Base-by-base conservation (phyloP, 2,888 invertebrate species). In the Caenorhabditis auriculariae region DNA sequence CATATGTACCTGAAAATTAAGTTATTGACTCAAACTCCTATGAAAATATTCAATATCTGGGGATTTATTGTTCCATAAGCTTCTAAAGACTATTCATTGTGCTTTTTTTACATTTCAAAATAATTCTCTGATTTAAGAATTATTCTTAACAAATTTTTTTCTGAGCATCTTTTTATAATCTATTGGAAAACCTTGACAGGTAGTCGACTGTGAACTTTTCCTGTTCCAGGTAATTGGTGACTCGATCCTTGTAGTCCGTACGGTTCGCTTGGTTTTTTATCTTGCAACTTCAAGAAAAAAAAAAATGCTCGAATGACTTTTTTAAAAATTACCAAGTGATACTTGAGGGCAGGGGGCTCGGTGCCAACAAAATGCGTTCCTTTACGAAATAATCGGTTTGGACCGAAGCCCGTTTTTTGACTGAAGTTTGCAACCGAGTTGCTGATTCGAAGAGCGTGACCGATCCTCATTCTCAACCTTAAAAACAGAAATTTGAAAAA, bases 211-310 rank as follows among this genome's bases (percentile, higher is more conserved):
- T 71, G 66, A 6, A 68, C 63, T 58, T 78, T 78, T 54, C 81
- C 81, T 6, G 56, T 74, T 21, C 69, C 69, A 3, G 75, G 74
- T 7, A 75, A 54, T 41, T 78, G 53, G 59, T 81, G 81, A 47
- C 80, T 78, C 21, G 58, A 73, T 6, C 78, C 81, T 54, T 81
- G 81, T 6, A 80, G 60, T 0, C 80, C 80, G 47, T 80, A 80
- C 3, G 67, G 53, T 29, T 80, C 72, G 19, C 44, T 60, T 5
- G 78, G 75, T 52, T 77, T 78, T 45, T 80, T 80, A 47, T 78
- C 74, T 64, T 72, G 76, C 2, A 80, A 49, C 80, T 80, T 46
- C 59, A 75, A 48, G 3, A 39, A 43, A 41, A 15, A 24, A 45
- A 37, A 9, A 43, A 23, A 50, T 28, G 39, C 27, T 0, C 4